Evolutionary conservation across 2,797 vertebrate species (phyloP), one percentile per base, ranked within the genome.

Genomic region (Melanotaenia trifasciata): DNA sequence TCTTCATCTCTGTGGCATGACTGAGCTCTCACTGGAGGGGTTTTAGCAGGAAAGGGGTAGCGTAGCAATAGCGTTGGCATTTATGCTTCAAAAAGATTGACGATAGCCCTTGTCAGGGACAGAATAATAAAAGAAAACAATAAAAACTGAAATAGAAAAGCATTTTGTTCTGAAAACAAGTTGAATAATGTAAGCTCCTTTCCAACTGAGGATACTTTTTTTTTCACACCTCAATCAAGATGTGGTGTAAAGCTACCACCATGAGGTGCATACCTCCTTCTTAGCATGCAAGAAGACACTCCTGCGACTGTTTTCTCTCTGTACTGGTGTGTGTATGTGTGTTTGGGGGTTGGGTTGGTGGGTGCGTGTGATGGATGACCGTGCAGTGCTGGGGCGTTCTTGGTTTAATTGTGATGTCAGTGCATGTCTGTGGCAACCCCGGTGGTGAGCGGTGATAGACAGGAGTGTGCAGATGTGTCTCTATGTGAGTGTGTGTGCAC

Each of bases 381-480:
- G 70, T 78, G 87, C 74, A 71, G 74, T 14, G 59, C 66, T 1
- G 51, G 78, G 84, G 78, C 72, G 78, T 80, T 85, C 87, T 88
- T 24, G 38, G 58, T 92, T 90, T 93, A 93, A 93, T 92, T 93
- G 89, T 91, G 87, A 92, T 92, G 91, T 92, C 89, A 91, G 82
- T 8, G 76, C 79, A 45, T 86, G 84, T 92, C 90, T 84, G 70
- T 70, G 83, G 85, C 84, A 81, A 85, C 86, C 83, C 84, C 62
- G n/a, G 61, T n/a, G 64, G 77, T 76, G 84, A 86, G 84, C 45
- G 12, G 50, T 89, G 91, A 90, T 81, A 78, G 91, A 87, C 87
- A 87, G 85, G 50, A 62, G 64, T 67, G 84, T 73, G 74, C 63
- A 67, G 50, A 71, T 45, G 74, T n/a, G 76, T 26, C 35, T 54